Conservation (phyloP, 1,140 invertebrate genomes). For the Brachionus rotundiformis region DNA sequence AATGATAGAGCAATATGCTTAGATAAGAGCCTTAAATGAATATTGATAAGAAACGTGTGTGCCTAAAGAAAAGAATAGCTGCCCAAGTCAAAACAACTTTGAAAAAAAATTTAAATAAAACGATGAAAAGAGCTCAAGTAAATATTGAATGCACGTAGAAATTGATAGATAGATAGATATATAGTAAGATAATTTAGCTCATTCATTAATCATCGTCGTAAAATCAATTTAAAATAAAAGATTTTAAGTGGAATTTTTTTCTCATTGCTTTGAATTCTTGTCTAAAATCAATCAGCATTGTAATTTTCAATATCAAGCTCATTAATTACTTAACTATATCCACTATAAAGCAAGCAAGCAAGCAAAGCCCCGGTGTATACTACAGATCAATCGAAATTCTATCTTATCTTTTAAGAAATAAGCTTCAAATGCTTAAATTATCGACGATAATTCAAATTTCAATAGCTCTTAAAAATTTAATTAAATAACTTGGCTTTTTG, state of each 20-base stretch:
- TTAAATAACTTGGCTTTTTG: conserved; percentile 5
- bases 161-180: conserved; percentile 25
- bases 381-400: conserved; percentile 5
- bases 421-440: conserved; percentile 13
- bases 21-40: background rate
- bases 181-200: conserved; percentile 8
- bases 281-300: conserved; percentile 21
- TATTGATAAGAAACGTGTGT: conserved; percentile 12
- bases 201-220: conserved; percentile 37
- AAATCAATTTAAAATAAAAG: conserved; percentile 35
- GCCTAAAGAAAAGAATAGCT: background rate
- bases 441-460: conserved; percentile 13
- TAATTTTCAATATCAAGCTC: conserved; percentile 17
- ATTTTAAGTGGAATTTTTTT: conserved; percentile 21
- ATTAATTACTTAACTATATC: conserved; percentile 19
- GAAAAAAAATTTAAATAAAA: background rate
- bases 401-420: background rate
- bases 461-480: conserved; percentile 21
- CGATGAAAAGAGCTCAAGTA: background rate
- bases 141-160: conserved; percentile 2
- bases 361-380: background rate
- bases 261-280: conserved; percentile 5
- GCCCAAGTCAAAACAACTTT: background rate
- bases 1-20: background rate
- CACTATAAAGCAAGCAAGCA: background rate